Conservation (phyloP, 2,797 vertebrate genomes). For the Phrynocephalus forsythii region DNA sequence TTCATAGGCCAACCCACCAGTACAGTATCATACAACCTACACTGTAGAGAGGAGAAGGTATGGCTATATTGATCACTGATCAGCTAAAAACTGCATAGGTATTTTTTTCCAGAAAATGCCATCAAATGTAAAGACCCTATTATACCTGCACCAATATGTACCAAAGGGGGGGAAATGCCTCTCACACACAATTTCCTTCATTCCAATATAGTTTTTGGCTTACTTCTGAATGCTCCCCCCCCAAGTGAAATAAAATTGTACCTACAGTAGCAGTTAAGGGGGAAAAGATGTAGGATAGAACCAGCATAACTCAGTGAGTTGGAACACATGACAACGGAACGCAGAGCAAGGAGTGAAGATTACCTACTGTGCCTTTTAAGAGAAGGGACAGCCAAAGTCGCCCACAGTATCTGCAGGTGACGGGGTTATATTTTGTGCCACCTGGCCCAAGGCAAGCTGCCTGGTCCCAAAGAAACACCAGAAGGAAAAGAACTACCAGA, state of each 20-base stretch:
- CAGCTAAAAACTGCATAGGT: constrained; percentile 64
- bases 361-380: too few species aligned
- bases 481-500: too few species aligned
- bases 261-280: neutral
- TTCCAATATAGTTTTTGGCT: constrained; percentile 62
- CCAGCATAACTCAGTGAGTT: too few species aligned
- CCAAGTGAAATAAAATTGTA: constrained; percentile 30
- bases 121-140: constrained; percentile 73
- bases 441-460: too few species aligned
- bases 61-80: constrained; percentile 70
- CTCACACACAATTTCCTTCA: constrained; percentile 67
- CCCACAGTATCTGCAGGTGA: too few species aligned
- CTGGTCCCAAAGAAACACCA: too few species aligned
- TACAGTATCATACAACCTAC: constrained; percentile 52
- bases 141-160: constrained; percentile 66
- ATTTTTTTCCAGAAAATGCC: constrained; percentile 64
- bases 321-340: too few species aligned
- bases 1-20: neutral
- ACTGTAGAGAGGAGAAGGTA: constrained; percentile 62
- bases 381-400: too few species aligned
- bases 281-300: constrained; percentile 4
- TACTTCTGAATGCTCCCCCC: constrained; percentile 49
- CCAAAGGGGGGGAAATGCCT: constrained; percentile 31
- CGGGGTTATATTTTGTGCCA: too few species aligned
- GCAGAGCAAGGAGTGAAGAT: too few species aligned